Evolutionary conservation across 2,888 invertebrate species (phyloP).

Genomic region (Bedellia somnulentella): DNA sequence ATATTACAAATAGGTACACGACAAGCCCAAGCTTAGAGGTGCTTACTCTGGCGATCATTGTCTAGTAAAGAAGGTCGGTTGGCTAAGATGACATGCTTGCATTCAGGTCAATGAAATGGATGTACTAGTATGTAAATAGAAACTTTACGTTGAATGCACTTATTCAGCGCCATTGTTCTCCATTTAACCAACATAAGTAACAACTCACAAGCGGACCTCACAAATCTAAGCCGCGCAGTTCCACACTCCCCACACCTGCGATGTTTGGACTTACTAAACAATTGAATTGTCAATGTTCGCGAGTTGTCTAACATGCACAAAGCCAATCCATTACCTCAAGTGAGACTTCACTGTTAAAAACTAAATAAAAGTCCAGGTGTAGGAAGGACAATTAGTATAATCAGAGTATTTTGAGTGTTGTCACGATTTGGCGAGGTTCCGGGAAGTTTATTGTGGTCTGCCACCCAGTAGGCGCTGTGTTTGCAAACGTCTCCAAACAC

Average conservation of each 20-base stretch:
- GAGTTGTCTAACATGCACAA: slow-evolving; percentile 26
- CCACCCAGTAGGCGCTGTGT: slow-evolving; percentile 52
- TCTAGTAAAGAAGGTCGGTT: too few relatives aligned
- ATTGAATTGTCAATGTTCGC: slow-evolving; percentile 17
- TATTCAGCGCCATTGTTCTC: too few relatives aligned
- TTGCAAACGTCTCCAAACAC: slow-evolving; percentile 52
- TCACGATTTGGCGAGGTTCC: slow-evolving; percentile 36
- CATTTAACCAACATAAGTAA: too few relatives aligned
- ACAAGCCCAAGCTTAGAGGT: too few relatives aligned
- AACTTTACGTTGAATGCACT: too few relatives aligned
- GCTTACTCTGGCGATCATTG: too few relatives aligned
- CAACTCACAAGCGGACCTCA: too few relatives aligned
- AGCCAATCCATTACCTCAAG: slow-evolving; percentile 36
- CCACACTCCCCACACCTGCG: not conserved
- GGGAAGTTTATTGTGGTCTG: slow-evolving; percentile 40
- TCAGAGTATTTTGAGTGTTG: slow-evolving; percentile 53
- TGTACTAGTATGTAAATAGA: too few relatives aligned
- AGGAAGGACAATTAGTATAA: slow-evolving; percentile 46
- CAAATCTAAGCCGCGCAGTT: not conserved
- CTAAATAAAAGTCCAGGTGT: slow-evolving; percentile 51
- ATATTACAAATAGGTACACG: too few relatives aligned
- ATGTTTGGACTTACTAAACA: not conserved
- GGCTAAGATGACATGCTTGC: too few relatives aligned
- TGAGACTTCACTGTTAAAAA: slow-evolving; percentile 38
- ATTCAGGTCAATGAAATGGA: too few relatives aligned